phyloP scores from a whole-genome alignment of 1,140 invertebrate genomes.

The Leptinotarsa lineolata region DNA sequence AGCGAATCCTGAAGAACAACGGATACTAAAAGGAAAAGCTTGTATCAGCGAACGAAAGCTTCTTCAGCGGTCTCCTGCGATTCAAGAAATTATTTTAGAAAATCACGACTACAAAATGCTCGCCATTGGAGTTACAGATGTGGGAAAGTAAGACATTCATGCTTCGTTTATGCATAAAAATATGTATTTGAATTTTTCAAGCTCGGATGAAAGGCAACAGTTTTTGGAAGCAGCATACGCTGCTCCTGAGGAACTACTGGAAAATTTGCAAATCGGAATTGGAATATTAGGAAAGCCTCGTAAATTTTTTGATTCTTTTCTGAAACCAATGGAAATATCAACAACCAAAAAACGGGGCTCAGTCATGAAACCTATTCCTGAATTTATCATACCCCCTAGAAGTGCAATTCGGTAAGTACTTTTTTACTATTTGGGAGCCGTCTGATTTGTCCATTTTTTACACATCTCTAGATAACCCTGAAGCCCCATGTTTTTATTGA shows the following conservation, averaged over 20 bases:
- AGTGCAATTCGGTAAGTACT: background rate
- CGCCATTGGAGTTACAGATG: conserved; percentile 47
- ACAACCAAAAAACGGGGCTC: conserved; percentile 38
- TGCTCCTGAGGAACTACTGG: conserved; percentile 50
- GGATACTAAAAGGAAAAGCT: conserved; percentile 46
- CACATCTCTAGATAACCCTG: no score
- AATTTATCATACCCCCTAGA: conserved; percentile 35
- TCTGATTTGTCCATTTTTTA: no score
- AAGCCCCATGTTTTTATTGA: no score
- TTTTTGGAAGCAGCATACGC: conserved; percentile 50
- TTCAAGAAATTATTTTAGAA: conserved; percentile 51
- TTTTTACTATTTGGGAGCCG: no score
- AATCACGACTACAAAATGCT: conserved; percentile 51
- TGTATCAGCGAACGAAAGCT: conserved; percentile 48
- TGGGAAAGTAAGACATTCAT: background rate
- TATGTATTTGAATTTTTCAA: conserved; percentile 19
- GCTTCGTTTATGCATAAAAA: no score
- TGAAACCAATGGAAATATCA: conserved; percentile 46
- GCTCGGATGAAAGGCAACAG: conserved; percentile 41
- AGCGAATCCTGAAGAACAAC: conserved; percentile 44
- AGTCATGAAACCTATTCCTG: conserved; percentile 38
- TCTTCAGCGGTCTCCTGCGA: conserved; percentile 46
- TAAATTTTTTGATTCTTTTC: conserved; percentile 45
- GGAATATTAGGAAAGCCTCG: conserved; percentile 52
- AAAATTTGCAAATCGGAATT: conserved; percentile 44